Base-by-base conservation (phyloP, 2,113 vertebrate genomes). In the Xiphophorus hellerii region DNA sequence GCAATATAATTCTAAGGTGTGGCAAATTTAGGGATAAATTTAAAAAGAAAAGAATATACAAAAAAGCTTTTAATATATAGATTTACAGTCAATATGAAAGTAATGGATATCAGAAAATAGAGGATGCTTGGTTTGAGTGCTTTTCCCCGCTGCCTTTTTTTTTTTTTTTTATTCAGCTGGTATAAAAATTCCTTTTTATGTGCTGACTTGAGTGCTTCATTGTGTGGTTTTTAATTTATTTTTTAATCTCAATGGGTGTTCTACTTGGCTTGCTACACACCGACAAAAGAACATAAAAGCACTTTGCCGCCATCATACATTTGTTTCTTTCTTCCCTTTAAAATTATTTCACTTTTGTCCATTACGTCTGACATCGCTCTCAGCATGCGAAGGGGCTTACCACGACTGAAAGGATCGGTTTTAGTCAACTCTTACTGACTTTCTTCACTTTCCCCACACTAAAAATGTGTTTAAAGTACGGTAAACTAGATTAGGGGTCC, bases 131-230 rank as follows among this genome's bases (percentile, higher is more conserved):
- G 25, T 44, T 51, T 73, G 35, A 84, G 73, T 82, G 73, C 69
- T 81, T 79, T 74, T 74, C 28, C 22, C 4, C 1, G 8, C 11
- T 70, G 62, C 74, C 54, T 71, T 66, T 78, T 58, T 37, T 33
- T 35, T 33, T 35, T 1, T 35, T 35, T 2, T 77, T 76, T 22
- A 84, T 69, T 29, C 0, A n/a, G 20, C 35, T 44, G 10, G 64
- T 74, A 72, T 71, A 22, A 71, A 77, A 82, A 77, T 10, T 42
- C 27, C 22, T 73, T 58, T 37, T 81, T 62, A 67, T 79, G 51
- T 28, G 44, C 0, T 73, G 58, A 64, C 63, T 76, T 72, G 81
- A 89, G 30, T 85, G 65, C 76, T 62, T 70, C 31, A 44, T 68
- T 20, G 20, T 31, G 14, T 5, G 67, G 66, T 54, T 76, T 48